Evolutionary conservation across 2,888 invertebrate genomes (phyloP).

Genomic region (Ophraella communa): DNA sequence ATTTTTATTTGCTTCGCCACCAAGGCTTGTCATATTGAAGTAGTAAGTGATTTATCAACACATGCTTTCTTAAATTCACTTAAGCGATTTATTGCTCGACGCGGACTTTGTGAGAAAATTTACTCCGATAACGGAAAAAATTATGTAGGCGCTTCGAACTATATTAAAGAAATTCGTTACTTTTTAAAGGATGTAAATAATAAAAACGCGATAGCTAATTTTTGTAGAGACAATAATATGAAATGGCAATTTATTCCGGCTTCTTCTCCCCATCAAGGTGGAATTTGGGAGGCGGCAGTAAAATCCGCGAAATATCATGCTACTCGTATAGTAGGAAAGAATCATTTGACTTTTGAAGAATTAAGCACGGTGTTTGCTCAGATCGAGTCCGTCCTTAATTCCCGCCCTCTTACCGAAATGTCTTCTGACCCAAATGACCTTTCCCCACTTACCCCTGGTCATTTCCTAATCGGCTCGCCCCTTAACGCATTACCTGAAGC

Average conservation of each 20-base stretch:
- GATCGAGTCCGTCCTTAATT: too few species aligned
- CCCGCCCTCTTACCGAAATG: too few species aligned
- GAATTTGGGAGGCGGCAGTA: constrained; percentile 25
- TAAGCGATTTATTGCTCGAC: constrained; percentile 33
- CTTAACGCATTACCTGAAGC: too few species aligned
- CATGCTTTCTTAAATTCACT: constrained; percentile 30
- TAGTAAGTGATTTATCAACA: constrained; percentile 29
- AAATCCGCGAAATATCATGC: constrained; percentile 12
- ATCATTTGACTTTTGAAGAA: constrained; percentile 10
- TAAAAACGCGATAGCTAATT: too few species aligned
- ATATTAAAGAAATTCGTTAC: too few species aligned
- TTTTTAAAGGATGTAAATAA: too few species aligned
- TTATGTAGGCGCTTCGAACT: constrained; percentile 17
- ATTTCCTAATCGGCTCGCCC: too few species aligned
- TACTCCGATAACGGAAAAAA: constrained; percentile 30
- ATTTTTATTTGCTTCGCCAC: constrained; percentile 33
- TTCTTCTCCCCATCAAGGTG: constrained; percentile 10
- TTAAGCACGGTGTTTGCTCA: background rate
- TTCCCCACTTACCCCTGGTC: too few species aligned
- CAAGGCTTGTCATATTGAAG: constrained; percentile 35
- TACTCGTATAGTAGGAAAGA: background rate
- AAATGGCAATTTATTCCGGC: constrained; percentile 12
- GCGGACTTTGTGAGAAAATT: constrained; percentile 29
- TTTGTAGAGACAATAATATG: background rate
- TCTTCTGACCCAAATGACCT: too few species aligned